Base-by-base conservation (phyloP, 2,888 invertebrate genomes). In the Oscheius onirici region DNA sequence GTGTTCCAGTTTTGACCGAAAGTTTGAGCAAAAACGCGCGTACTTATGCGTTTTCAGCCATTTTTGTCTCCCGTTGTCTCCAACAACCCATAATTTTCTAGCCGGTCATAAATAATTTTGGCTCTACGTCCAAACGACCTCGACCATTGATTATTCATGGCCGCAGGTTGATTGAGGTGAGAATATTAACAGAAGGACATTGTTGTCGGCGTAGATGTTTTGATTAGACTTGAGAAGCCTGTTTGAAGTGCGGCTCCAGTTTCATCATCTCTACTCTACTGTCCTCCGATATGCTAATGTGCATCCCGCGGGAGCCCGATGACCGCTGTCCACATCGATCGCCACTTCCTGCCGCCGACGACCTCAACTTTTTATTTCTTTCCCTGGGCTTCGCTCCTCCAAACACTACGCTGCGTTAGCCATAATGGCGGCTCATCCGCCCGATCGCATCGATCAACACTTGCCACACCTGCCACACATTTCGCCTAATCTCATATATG, bases 381-480 rank as follows among this genome's bases (percentile, higher is more conserved):
- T 60, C 43, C 41, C 40, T 10, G 34, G 24, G 24, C 26, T 44
- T 60, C 43, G 41, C n/a, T 41, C 60, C 60, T 24, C 41, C 43
- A 43, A 44, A 60, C 17, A 43, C 63, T 44, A 43, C 44, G 63
- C 63, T 63, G 63, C 49, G 63, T 63, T 63, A 63, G 63, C 63
- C 63, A 63, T 63, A 63, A 63, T 63, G 63, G 63, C 63, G 63
- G 63, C 63, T 63, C 63, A 63, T 63, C 63, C 63, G 61, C 61
- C 63, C 63, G 63, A 63, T 63, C 63, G 63, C 63, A 63, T 63
- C 63, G 63, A 63, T 63, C 63, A 63, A 63, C 63, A 49, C 63
- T 46, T 46, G 49, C 63, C 46, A 63, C 63, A 61, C 61, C 61
- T 61, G 61, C 67, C 67, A 68, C 44, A 43, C 67, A 54, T 43